Conservation (phyloP, 2,113 vertebrate genomes). For the Channa argus region DNA sequence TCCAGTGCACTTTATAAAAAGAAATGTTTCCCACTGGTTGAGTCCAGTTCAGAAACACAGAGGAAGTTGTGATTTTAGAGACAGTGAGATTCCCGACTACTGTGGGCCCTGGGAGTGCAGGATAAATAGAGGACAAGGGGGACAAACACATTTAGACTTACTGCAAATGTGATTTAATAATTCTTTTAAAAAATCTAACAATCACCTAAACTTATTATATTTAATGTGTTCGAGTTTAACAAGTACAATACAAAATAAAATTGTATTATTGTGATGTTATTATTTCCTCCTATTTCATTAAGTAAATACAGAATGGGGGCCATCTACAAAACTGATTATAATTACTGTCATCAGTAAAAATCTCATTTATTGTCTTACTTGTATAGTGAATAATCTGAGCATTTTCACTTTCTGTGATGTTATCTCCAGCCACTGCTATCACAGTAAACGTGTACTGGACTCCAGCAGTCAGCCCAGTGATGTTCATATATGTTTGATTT, state of each 20-base stretch:
- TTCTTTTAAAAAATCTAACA: no score
- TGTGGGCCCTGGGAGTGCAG: conserved; percentile 27
- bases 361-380: conserved; percentile 5
- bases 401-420: background rate
- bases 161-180: no score
- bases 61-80: conserved; percentile 15
- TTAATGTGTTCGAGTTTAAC: no score
- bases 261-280: no score
- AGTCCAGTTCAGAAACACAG: conserved; percentile 39
- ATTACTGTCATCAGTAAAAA: no score
- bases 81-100: background rate
- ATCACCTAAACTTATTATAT: no score
- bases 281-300: no score
- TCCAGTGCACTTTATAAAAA: conserved; percentile 47
- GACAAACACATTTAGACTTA: no score
- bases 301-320: no score
- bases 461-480: conserved; percentile 56
- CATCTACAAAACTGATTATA: no score
- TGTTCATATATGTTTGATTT: background rate
- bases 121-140: no score
- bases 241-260: no score
- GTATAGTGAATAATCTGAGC: conserved; percentile 4
- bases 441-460: background rate
- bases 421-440: background rate
- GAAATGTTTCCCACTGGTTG: conserved; percentile 27